Evolutionary conservation across 2,888 invertebrate species (phyloP).

Genomic region (Zele albiditarsus): DNA sequence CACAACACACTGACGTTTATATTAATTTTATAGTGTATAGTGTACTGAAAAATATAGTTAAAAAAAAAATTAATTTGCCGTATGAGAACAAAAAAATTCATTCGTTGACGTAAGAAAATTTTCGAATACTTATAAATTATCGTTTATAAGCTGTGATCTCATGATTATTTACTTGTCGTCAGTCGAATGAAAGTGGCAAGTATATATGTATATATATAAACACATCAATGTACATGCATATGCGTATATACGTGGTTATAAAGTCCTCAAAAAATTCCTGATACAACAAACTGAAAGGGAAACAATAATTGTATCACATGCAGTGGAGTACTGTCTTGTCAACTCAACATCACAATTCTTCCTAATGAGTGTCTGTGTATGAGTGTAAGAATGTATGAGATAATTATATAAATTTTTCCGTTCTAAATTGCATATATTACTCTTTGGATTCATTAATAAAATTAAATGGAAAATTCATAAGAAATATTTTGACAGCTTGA

Average conservation of each 20-base stretch:
- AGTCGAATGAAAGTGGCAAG: background rate
- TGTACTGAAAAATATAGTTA: background rate
- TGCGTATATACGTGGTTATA: background rate
- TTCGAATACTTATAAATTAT: slow-evolving; percentile 38
- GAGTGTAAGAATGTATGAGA: background rate
- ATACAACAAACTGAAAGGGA: background rate
- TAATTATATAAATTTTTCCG: background rate
- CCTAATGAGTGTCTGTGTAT: background rate
- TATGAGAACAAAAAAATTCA: background rate
- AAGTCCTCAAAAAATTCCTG: background rate
- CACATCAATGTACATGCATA: background rate
- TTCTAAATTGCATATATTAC: background rate
- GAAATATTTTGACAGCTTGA: background rate
- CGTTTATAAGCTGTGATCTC: slow-evolving; percentile 44
- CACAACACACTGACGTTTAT: slow-evolving; percentile 29
- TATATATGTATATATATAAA: slow-evolving; percentile 1
- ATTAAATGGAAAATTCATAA: background rate
- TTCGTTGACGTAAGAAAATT: slow-evolving; percentile 16
- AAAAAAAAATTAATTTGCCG: slow-evolving; percentile 1
- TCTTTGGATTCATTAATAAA: background rate
- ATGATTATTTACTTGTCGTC: slow-evolving; percentile 38
- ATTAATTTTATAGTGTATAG: slow-evolving; percentile 5
- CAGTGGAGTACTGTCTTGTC: background rate
- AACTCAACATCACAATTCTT: background rate
- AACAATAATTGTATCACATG: background rate